Conservation (phyloP, 2,888 invertebrate species). For the Cryptus viduatorius region DNA sequence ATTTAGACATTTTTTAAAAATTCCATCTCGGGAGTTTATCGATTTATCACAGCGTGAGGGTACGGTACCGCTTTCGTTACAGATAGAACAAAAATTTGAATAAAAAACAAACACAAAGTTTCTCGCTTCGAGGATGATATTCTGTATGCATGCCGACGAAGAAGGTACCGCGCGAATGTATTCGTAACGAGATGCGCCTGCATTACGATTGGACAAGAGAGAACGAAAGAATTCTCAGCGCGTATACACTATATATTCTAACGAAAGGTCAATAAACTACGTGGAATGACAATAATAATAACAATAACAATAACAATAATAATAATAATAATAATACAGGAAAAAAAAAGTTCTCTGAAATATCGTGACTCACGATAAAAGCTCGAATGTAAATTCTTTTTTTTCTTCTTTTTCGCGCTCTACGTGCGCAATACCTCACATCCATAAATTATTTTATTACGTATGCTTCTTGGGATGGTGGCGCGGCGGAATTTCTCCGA, state of each 20-base stretch:
- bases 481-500: constrained; percentile 33
- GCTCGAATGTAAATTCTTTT: neutral
- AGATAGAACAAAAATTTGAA: neutral
- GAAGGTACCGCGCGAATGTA: constrained; percentile 51
- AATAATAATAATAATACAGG: neutral
- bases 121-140: constrained; percentile 12
- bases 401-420: neutral
- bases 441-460: constrained; percentile 52
- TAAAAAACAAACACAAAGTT: constrained; percentile 37
- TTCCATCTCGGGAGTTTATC: constrained; percentile 1
- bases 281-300: constrained; percentile 18
- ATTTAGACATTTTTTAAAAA: neutral
- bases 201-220: constrained; percentile 26
- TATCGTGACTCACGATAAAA: constrained; percentile 22
- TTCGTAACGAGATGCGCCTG: constrained; percentile 59
- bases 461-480: constrained; percentile 21
- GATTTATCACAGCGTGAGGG: constrained; percentile 44
- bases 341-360: constrained; percentile 22
- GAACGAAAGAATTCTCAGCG: constrained; percentile 24
- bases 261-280: constrained; percentile 54
- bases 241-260: constrained; percentile 36
- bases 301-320: neutral
- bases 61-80: neutral
- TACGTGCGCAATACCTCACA: constrained; percentile 24
- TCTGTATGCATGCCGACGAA: constrained; percentile 53